Evolutionary conservation across 2,797 vertebrate genomes (phyloP).

Genomic region (Parauchenoglanis ngamensis): DNA sequence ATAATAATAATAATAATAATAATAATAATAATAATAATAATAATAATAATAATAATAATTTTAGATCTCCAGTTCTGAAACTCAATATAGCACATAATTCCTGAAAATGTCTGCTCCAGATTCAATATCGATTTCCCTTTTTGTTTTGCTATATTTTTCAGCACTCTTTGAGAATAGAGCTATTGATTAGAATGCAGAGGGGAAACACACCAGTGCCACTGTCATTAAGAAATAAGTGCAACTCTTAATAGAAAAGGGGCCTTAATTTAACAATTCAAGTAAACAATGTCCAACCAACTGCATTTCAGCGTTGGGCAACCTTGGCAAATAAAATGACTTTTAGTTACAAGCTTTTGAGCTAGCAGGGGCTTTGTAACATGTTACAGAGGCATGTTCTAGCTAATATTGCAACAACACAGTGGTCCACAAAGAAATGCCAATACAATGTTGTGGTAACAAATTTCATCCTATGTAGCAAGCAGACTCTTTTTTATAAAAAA

Average conservation of each 20-base stretch:
- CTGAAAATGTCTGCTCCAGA: constrained; percentile 50
- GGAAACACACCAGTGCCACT: neutral
- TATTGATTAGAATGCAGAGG: constrained; percentile 63
- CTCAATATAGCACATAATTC: constrained; percentile 46
- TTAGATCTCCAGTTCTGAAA: neutral
- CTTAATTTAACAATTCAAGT: neutral
- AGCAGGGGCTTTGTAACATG: neutral
- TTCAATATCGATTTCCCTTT: constrained; percentile 62
- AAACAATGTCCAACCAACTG: neutral
- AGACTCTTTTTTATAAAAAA: neutral
- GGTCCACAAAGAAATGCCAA: neutral
- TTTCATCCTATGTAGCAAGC: neutral
- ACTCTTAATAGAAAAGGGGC: neutral
- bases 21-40: too few species aligned
- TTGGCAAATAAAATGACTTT: neutral
- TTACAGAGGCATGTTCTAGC: neutral
- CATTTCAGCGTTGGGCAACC: neutral
- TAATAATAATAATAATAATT: neutral
- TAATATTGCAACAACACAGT: neutral
- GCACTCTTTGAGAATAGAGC: constrained; percentile 33
- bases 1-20: neutral
- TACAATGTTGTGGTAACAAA: neutral
- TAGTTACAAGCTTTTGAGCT: neutral
- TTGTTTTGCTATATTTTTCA: neutral
- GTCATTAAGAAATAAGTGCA: neutral